Evolutionary conservation across 2,888 invertebrate species (phyloP), one percentile per base, ranked within the genome.

Genomic region (Eilema sororculum): DNA sequence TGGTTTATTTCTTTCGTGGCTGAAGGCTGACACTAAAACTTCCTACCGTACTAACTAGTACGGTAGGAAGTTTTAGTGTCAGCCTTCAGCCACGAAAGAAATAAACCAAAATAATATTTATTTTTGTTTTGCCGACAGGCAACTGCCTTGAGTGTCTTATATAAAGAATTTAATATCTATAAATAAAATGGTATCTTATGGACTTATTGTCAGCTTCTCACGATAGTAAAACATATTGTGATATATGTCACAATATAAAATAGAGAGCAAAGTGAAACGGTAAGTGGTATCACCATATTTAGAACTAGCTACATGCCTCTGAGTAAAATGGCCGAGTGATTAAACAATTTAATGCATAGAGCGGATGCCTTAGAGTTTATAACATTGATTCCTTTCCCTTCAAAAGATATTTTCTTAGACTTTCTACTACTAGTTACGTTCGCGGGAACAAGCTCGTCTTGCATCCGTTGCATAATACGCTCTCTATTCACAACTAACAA

Each of bases 341-440:
- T 80, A 65, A 74, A 74, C 65, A 68, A 71, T 72, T 78, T 65
- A 66, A 68, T 61, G 72, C 67, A 72, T 59, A 61, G 75, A 78
- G 72, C 86, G 87, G 84, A 86, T 81, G 77, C 76, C 80, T 83
- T 73, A 74, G 72, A 80, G 61, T 56, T 76, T 78, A 82, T 71
- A 72, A 85, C 82, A 78, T 75, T 76, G 67, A 81, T 78, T 82
- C 87, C 85, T 87, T 88, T 88, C 87, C 86, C 84, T 86, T 78
- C 68, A 69, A 62, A 69, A 67, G 66, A 71, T 66, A 78, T 81
- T 83, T 82, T 82, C 76, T 72, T 65, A 28, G 72, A 89, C 89
- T 90, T 90, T 89, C 90, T 86, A 89, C 62, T 67, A 77, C 73
- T 71, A 76, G 81, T 84, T 84, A 86, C 84, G 86, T 86, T 86